Conservation (phyloP, 1,140 invertebrate genomes). For the Augochlora pura region DNA sequence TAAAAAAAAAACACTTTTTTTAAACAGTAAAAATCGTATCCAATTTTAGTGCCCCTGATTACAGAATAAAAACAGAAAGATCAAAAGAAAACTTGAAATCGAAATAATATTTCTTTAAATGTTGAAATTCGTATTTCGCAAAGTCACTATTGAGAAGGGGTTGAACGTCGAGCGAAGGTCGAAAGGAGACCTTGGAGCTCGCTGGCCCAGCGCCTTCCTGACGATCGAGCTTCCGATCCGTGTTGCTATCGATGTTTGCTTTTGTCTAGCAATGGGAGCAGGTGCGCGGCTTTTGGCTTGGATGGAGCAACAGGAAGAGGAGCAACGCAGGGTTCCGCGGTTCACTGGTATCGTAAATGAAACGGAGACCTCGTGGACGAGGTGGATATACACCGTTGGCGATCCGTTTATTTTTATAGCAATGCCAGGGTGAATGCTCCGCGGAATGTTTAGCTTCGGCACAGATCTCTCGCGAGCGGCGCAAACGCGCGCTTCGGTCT, state of each 20-base stretch:
- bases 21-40: too few relatives aligned
- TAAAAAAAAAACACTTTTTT: too few relatives aligned
- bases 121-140: too few relatives aligned
- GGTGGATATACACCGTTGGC: slow-evolving; percentile 55
- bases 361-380: slow-evolving; percentile 56
- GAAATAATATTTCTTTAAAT: too few relatives aligned
- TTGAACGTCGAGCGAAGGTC: background rate
- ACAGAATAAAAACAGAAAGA: too few relatives aligned
- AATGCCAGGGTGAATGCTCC: slow-evolving; percentile 75
- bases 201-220: background rate
- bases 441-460: slow-evolving; percentile 71
- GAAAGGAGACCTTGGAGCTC: background rate
- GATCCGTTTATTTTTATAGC: slow-evolving; percentile 76
- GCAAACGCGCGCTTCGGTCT: background rate
- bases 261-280: background rate
- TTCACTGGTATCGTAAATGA: slow-evolving; percentile 63
- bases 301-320: slow-evolving; percentile 7
- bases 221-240: background rate
- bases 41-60: too few relatives aligned
- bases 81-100: too few relatives aligned
- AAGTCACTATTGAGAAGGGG: too few relatives aligned
- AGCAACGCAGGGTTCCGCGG: slow-evolving; percentile 27
- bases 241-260: background rate
- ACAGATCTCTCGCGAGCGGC: slow-evolving; percentile 45
- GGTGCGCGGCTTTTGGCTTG: background rate